phyloP scores from a whole-genome alignment of 2,113 vertebrate genomes.

The Formicarius rufipectus region DNA sequence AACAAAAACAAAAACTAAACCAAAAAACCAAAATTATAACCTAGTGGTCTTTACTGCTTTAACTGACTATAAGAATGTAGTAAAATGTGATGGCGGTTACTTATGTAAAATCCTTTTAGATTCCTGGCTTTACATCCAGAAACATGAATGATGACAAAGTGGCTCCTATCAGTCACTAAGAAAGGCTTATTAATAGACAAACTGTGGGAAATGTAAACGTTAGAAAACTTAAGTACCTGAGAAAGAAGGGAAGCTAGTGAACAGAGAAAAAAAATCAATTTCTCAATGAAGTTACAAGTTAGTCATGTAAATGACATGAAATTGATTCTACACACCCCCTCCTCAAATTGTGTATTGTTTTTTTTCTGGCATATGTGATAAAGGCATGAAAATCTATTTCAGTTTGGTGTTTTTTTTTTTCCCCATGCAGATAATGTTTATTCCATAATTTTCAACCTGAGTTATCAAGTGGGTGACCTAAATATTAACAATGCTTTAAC shows the following conservation, averaged over 20 bases:
- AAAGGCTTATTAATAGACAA: neutral
- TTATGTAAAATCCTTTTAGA: neutral
- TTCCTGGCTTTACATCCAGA: neutral
- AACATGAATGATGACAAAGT: neutral
- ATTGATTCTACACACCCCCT: neutral
- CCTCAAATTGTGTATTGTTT: neutral
- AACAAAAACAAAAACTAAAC: neutral
- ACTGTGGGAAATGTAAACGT: conserved; percentile 66
- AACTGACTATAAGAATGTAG: neutral
- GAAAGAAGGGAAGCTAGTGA: conserved; percentile 9
- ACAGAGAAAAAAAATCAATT: neutral
- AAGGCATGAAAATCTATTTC: neutral
- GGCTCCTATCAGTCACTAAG: conserved; percentile 31
- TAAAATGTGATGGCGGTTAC: neutral
- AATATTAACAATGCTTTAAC: neutral
- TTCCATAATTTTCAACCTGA: neutral
- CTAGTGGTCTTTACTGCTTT: neutral
- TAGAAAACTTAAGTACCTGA: neutral
- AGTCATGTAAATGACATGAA: neutral
- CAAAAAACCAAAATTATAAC: neutral
- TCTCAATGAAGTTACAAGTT: neutral
- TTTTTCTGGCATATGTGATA: neutral
- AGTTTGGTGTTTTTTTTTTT: neutral
- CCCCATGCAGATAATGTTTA: neutral
- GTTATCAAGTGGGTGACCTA: neutral